Evolutionary conservation across 2,888 invertebrate genomes (phyloP).

Genomic region (Oscheius sp.): DNA sequence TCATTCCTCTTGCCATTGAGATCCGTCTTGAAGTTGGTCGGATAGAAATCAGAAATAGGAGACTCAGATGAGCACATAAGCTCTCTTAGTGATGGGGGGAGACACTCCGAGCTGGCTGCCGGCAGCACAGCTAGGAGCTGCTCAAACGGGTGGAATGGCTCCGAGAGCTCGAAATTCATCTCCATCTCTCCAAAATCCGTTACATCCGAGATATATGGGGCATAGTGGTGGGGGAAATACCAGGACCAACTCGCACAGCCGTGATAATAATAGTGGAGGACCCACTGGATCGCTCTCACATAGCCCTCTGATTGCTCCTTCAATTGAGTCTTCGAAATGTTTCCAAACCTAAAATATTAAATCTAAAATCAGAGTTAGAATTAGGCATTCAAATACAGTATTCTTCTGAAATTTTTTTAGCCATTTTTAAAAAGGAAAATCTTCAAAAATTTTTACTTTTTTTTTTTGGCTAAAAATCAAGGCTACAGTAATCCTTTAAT

Average conservation of each 20-base stretch:
- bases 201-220: slow-evolving; percentile 93
- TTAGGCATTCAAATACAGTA: too few relatives aligned
- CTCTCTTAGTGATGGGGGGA: slow-evolving; percentile 82
- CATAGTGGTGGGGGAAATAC: slow-evolving; percentile 94
- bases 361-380: too few relatives aligned
- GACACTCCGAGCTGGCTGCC: slow-evolving; percentile 81
- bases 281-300: slow-evolving; percentile 94
- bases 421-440: too few relatives aligned
- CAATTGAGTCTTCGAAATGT: slow-evolving; percentile 83
- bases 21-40: slow-evolving; percentile 87
- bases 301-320: slow-evolving; percentile 86
- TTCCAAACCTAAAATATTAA: slow-evolving; percentile 81
- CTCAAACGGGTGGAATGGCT: slow-evolving; percentile 90
- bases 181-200: slow-evolving; percentile 80
- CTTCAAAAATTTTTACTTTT: too few relatives aligned
- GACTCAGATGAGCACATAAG: slow-evolving; percentile 83
- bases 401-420: too few relatives aligned
- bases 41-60: slow-evolving; percentile 89
- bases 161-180: slow-evolving; percentile 84
- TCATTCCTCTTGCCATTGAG: slow-evolving; percentile 93
- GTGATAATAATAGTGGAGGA: slow-evolving; percentile 92
- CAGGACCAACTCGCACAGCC: slow-evolving; percentile 97
- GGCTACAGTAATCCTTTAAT: too few relatives aligned
- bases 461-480: too few relatives aligned
- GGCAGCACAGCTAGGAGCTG: slow-evolving; percentile 89